phyloP scores from a whole-genome alignment of 1,140 invertebrate species.

The Drosophila setifemur region DNA sequence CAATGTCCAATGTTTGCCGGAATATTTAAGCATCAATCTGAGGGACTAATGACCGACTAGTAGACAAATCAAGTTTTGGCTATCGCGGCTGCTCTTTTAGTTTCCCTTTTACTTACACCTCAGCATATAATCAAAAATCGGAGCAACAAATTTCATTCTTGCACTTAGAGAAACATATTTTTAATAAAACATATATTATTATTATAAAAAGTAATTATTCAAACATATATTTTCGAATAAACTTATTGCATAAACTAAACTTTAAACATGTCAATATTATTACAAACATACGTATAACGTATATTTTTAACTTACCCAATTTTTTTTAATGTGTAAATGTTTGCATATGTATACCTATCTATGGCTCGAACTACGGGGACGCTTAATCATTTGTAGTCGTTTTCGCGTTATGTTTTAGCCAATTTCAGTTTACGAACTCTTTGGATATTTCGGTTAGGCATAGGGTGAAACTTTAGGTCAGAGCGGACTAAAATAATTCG shows the following conservation, averaged over 20 bases:
- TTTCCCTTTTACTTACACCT: constrained; percentile 62
- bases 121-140: constrained; percentile 24
- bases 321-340: constrained; percentile 27
- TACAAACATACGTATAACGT: not conserved
- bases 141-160: constrained; percentile 54
- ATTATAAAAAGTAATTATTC: not conserved
- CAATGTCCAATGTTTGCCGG: constrained; percentile 27
- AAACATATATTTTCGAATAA: not conserved
- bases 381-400: constrained; percentile 24
- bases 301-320: not conserved
- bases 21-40: constrained; percentile 39
- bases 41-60: constrained; percentile 38
- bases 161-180: not conserved
- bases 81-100: constrained; percentile 10
- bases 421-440: constrained; percentile 50
- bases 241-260: too few species aligned
- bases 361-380: constrained; percentile 17
- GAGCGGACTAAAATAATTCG: constrained; percentile 49
- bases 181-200: not conserved
- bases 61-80: constrained; percentile 32
- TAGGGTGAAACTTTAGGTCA: constrained; percentile 62
- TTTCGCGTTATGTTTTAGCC: constrained; percentile 39
- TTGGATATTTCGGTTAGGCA: constrained; percentile 43
- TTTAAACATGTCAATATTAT: not conserved
- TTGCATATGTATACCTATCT: constrained; percentile 46